Evolutionary conservation across 1,140 invertebrate species (phyloP), one percentile per base, ranked within the genome.

Genomic region (silkworm (Bombyx mori)): DNA sequence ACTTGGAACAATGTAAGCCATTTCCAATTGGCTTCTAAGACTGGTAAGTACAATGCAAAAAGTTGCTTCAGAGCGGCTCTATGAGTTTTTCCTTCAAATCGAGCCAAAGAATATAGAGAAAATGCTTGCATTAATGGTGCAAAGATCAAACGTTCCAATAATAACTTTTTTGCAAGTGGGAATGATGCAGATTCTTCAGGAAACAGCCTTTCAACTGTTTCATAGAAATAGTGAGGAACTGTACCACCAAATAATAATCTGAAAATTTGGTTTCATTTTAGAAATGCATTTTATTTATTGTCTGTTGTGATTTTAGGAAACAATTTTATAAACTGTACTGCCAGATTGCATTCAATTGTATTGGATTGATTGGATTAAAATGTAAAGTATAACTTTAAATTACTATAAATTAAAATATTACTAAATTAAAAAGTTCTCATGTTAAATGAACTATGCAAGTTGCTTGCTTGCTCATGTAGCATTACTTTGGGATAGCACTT

Each of bases 141-240:
- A 75, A 91, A 94, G 8, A 93, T 68, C 2, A 93, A 69, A 66
- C 93, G 89, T 74, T 94, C 93, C 60, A 93, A 86, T 9, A 93
- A 56, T 42, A 93, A 60, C 70, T 90, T 89, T 71, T 90, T 90
- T 8, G 85, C 79, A 22, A 90, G 59, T 6, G 86, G 84, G 73
- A 88, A 90, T 58, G 77, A 79, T n/a, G 89, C 64, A 22, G 88
- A 81, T 63, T 90, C 85, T 69, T 86, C 88, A 3, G 89, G 78
- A 60, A 93, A 89, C 10, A 90, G 56, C 46, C 77, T 82, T 62
- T 92, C 91, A 48, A 92, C 68, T 12, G 88, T 87, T 60, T 88
- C 82, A 69, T 93, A 94, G 73, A 94, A 94, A 66, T 90, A 94
- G 78, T 94, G 93, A 6, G 93, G 93, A 2, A 93, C 81, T 18